A percentile compares a stretch with the other conserved stretches of the same genome.
Evolutionary conservation across 2,113 vertebrate genomes (phyloP).

Genomic region (Forbesichthys agassizii): DNA sequence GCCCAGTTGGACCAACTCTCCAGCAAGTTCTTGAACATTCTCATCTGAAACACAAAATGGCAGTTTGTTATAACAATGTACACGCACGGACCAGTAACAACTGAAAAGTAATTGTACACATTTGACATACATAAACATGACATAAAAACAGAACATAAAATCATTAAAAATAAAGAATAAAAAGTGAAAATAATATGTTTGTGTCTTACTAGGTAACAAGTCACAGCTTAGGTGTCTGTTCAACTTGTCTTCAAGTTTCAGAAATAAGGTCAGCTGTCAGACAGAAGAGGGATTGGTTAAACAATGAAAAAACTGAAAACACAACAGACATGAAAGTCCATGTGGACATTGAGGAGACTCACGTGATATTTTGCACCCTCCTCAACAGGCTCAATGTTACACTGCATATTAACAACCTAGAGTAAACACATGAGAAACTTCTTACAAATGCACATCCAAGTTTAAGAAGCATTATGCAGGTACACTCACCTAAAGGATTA

Average conservation of each 20-base stretch:
- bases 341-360: conserved; percentile 25
- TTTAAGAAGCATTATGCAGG: background rate
- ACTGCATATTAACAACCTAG: conserved; percentile 95
- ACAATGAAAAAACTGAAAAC: background rate
- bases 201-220: conserved; percentile 83
- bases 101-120: no score
- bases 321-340: background rate
- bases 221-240: conserved; percentile 98
- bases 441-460: background rate
- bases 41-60: conserved; percentile 78
- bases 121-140: background rate
- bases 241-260: conserved; percentile 98
- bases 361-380: conserved; percentile 94
- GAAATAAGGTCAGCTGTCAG: conserved; percentile 87
- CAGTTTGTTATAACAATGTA: conserved; percentile 22
- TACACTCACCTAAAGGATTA: no score
- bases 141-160: background rate
- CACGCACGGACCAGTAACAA: no score
- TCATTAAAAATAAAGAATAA: background rate
- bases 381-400: conserved; percentile 91
- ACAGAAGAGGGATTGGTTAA: conserved; percentile 13
- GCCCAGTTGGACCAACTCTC: conserved; percentile 89
- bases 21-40: conserved; percentile 86
- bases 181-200: background rate
- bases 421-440: conserved; percentile 10